Evolutionary conservation across 2,888 invertebrate genomes (phyloP).

Genomic region (Xanthia togata): DNA sequence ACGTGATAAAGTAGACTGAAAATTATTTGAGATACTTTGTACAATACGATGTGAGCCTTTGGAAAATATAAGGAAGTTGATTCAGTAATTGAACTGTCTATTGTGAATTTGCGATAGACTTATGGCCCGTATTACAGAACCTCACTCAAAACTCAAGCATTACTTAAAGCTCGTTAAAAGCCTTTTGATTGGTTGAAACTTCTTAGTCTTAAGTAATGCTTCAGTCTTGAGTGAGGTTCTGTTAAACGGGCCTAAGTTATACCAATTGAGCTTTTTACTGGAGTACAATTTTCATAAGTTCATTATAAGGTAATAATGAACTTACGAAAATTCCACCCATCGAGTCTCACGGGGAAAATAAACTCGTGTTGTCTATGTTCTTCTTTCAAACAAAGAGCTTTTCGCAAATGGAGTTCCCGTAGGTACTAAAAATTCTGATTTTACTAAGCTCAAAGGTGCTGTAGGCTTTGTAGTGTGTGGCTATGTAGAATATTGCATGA

Average conservation of each 20-base stretch:
- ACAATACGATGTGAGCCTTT: neutral
- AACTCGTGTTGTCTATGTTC: conserved; percentile 2
- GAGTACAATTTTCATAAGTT: neutral
- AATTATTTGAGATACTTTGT: neutral
- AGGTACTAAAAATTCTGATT: neutral
- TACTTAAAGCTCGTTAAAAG: too few species aligned
- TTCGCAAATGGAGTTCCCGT: neutral
- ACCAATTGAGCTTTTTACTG: neutral
- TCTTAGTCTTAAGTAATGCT: too few species aligned
- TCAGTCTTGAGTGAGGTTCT: too few species aligned
- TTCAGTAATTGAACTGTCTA: too few species aligned
- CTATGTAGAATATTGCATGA: conserved; percentile 31
- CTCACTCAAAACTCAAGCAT: too few species aligned
- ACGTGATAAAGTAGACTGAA: neutral
- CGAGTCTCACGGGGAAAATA: neutral
- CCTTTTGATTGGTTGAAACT: too few species aligned
- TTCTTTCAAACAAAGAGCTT: neutral
- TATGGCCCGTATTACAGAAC: too few species aligned
- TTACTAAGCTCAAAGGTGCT: conserved; percentile 8
- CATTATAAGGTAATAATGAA: too few species aligned
- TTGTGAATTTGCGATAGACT: neutral
- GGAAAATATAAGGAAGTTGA: neutral
- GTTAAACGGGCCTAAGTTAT: too few species aligned
- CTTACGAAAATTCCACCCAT: too few species aligned
- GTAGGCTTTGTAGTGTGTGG: neutral